Evolutionary conservation across 1,140 invertebrate genomes (phyloP), one percentile per base, ranked within the genome.

Genomic region (Heliconius hewitsoni): DNA sequence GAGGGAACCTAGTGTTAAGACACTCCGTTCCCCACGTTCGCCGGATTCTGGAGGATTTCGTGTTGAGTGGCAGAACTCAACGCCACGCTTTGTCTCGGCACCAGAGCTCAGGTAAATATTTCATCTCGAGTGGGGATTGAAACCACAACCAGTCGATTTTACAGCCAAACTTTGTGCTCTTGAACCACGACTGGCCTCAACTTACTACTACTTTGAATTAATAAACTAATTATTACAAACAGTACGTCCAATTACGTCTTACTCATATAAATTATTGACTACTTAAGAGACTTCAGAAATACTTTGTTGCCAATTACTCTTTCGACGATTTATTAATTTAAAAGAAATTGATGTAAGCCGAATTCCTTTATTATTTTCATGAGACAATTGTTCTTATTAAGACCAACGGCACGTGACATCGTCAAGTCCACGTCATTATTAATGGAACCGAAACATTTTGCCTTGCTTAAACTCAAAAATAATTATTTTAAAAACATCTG

Each of bases 401-500:
- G 9, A 66, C 23, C n/a, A 66, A 66, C 23, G 23, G 60, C 60
- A 16, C 60, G 23, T 27, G 60, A 66, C 23, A 66, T 66, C 23
- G 30, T 9, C 60, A 66, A 57, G 27, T 66, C 60, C 23, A 27
- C 23, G n/a, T 66, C 60, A 27, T 66, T 27, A 66, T 27, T 27
- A 66, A 27, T 30, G 19, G 11, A 66, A 66, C 13, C 60, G 23
- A 66, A 66, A 66, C 60, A 66, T 66, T 66, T 66, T 66, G 60
- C 60, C 30, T 27, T 27, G 60, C 9, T 66, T 13, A 30, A 60
- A 60, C n/a, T 27, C n/a, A 60, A 66, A 66, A 66, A 66, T 73
- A 57, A 50, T 46, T 80, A 73, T 52, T 34, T 72, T 71, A 71
- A 71, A 71, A 71, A 71, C 71, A 13, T 71, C 71, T 37, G 60